Percentiles rank a stretch among this genome's conserved stretches.
Evolutionary conservation across 2,888 invertebrate species (phyloP).

Genomic region (Heliconius ethilla): DNA sequence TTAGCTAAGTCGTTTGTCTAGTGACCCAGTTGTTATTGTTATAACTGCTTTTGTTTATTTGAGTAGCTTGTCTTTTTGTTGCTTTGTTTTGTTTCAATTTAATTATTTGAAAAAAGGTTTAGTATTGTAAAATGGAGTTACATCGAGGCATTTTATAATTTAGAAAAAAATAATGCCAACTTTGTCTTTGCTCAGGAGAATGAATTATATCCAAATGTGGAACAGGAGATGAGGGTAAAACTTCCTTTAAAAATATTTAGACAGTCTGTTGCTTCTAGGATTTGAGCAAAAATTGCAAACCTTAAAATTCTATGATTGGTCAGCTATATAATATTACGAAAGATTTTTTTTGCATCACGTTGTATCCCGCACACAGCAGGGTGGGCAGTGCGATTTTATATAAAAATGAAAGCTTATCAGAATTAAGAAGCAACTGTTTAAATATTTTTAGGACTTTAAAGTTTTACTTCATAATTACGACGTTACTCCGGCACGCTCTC

Average conservation of each 20-base stretch:
- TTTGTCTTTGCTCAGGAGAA: no score
- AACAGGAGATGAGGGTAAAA: no score
- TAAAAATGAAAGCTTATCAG: background rate
- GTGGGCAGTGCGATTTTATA: background rate
- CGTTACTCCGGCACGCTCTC: conserved; percentile 4
- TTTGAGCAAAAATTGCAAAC: no score
- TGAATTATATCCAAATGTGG: no score
- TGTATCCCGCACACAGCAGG: background rate
- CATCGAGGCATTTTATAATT: no score
- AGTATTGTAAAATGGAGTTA: background rate
- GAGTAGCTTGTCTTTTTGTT: background rate
- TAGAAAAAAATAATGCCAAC: no score
- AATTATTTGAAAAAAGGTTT: background rate
- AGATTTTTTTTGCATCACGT: no score
- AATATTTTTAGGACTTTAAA: background rate
- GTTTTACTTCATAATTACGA: conserved; percentile 13
- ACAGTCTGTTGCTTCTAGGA: no score
- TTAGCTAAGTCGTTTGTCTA: conserved; percentile 1
- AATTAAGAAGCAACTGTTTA: conserved; percentile 3
- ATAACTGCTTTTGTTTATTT: background rate
- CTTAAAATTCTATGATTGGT: no score
- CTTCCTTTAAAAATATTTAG: no score
- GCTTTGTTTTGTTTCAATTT: background rate
- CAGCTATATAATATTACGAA: no score
- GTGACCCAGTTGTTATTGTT: conserved; percentile 6